phyloP scores from a whole-genome alignment of 2,113 vertebrate genomes.

The Sylvietta virens region DNA sequence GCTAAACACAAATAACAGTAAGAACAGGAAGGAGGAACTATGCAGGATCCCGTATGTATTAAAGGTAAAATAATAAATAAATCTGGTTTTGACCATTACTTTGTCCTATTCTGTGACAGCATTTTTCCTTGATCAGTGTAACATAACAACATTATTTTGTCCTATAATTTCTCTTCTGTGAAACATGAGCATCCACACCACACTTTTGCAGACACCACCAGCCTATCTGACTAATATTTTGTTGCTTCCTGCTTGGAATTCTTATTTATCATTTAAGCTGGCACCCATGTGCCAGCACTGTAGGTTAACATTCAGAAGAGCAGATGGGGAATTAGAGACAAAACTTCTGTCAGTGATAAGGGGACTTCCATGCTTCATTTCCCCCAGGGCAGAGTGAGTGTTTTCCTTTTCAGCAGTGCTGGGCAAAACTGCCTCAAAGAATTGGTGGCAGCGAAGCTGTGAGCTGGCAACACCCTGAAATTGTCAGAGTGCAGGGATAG shows the following conservation, averaged over 20 bases:
- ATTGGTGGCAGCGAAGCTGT: neutral
- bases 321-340: slow-evolving; percentile 39
- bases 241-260: neutral
- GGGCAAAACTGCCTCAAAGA: neutral
- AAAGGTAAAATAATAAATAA: neutral
- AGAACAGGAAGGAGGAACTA: neutral
- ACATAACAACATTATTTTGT: neutral
- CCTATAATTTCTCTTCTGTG: neutral
- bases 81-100: neutral
- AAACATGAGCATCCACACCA: neutral
- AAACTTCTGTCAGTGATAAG: slow-evolving; percentile 45
- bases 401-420: neutral
- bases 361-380: slow-evolving; percentile 23
- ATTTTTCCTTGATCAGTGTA: neutral
- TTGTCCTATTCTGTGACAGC: neutral
- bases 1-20: neutral
- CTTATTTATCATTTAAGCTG: slow-evolving; percentile 11
- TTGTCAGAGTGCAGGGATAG: neutral
- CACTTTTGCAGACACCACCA: neutral
- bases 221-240: slow-evolving; percentile 24
- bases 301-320: slow-evolving; percentile 21
- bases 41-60: neutral
- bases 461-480: neutral
- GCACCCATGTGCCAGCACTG: neutral
- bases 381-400: neutral